These are phyloP conservation scores for Trichacis sp. DNA, from an alignment of 2,888 invertebrate species.

Conservation along the genomic window DNA sequence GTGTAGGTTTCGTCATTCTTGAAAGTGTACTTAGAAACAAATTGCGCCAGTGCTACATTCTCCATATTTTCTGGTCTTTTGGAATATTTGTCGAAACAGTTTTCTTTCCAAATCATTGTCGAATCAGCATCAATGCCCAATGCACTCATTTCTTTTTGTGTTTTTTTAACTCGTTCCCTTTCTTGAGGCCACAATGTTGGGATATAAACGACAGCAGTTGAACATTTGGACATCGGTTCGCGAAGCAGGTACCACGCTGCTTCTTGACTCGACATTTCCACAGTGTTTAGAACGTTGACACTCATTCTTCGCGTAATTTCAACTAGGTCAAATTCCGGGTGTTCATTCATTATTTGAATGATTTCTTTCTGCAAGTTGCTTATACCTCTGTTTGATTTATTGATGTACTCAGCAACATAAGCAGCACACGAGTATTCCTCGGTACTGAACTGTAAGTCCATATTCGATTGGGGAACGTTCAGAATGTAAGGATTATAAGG, in stretches of 20 bases:
- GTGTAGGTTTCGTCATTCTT: not conserved
- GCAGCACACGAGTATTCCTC: slow-evolving; percentile 38
- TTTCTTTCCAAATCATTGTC: slow-evolving; percentile 66
- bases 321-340: slow-evolving; percentile 59
- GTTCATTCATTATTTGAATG: slow-evolving; percentile 44
- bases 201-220: slow-evolving; percentile 47
- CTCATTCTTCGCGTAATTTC: slow-evolving; percentile 53
- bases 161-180: slow-evolving; percentile 17
- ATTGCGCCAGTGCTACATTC: slow-evolving; percentile 61
- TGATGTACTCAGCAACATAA: slow-evolving; percentile 50
- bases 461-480: slow-evolving; percentile 39
- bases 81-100: slow-evolving; percentile 66
- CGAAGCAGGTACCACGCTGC: slow-evolving; percentile 68
- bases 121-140: slow-evolving; percentile 49
- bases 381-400: slow-evolving; percentile 47
- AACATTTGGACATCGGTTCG: slow-evolving; percentile 64
- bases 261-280: slow-evolving; percentile 63
- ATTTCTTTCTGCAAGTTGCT: slow-evolving; percentile 46
- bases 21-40: too few species aligned
- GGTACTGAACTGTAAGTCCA: slow-evolving; percentile 42
- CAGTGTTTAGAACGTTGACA: slow-evolving; percentile 55
- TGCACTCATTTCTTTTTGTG: slow-evolving; percentile 47
- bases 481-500: slow-evolving; percentile 47
- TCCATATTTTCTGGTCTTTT: slow-evolving; percentile 57
- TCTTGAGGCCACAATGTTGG: not conserved